Conservation (phyloP, 2,113 vertebrate genomes). For the Microcebus jonahi region DNA sequence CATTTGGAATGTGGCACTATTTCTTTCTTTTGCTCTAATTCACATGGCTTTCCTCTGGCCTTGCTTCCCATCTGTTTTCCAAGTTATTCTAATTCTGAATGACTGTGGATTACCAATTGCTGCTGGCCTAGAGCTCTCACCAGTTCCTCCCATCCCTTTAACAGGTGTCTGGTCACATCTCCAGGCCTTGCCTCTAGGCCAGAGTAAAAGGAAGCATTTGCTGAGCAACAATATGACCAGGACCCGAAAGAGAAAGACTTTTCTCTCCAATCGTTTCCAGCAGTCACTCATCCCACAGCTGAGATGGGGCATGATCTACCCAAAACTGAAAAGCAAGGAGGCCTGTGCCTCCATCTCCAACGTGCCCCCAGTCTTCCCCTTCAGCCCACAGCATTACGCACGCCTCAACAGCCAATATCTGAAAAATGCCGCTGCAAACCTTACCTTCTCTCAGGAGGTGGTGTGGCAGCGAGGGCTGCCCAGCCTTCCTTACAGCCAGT, state of each 20-base stretch:
- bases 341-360: neutral
- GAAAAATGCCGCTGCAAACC: conserved; percentile 69
- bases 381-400: neutral
- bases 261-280: neutral
- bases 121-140: neutral
- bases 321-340: neutral
- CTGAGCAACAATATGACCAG: conserved; percentile 20
- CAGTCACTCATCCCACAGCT: neutral
- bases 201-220: neutral
- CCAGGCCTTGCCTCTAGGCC: neutral
- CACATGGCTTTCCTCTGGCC: neutral
- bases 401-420: conserved; percentile 74
- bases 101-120: neutral
- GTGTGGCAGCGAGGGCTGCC: conserved; percentile 78
- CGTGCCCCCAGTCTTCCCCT: neutral
- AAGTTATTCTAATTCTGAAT: neutral
- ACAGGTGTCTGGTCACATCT: neutral
- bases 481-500: conserved; percentile 79
- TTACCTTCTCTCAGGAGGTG: conserved; percentile 86
- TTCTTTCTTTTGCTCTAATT: conserved; percentile 11
- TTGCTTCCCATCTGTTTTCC: neutral
- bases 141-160: neutral
- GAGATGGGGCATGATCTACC: conserved; percentile 17
- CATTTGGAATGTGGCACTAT: neutral
- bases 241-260: neutral